phyloP scores from a whole-genome alignment of 2,113 vertebrate genomes.

The Lasiurus cinereus region DNA sequence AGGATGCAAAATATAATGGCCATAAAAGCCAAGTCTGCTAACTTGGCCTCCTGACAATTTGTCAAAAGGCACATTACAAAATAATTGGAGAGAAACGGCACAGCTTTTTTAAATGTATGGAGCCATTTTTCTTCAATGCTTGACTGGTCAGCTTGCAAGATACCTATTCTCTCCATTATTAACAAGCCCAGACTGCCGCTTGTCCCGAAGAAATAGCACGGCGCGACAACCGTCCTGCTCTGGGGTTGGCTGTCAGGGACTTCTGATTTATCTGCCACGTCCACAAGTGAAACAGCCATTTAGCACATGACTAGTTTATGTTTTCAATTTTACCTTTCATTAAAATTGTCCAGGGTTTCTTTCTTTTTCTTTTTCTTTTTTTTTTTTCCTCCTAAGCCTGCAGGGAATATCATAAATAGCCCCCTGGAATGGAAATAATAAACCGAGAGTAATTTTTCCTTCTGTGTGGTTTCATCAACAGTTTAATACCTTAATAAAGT shows the following conservation, averaged over 20 bases:
- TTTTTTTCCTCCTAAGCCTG: neutral
- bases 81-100: conserved; percentile 84
- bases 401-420: neutral
- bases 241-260: conserved; percentile 42
- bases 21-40: conserved; percentile 76
- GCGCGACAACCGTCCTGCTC: neutral
- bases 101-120: conserved; percentile 83
- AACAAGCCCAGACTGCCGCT: conserved; percentile 68
- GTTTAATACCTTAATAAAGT: neutral
- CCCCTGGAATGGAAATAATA: neutral
- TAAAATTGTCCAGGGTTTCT: neutral
- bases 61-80: conserved; percentile 87
- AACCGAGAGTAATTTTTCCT: neutral
- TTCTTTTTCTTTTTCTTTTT: too few species aligned
- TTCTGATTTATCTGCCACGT: conserved; percentile 78
- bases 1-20: conserved; percentile 77
- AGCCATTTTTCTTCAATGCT: conserved; percentile 86
- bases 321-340: conserved; percentile 60
- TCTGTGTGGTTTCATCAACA: neutral
- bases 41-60: conserved; percentile 79
- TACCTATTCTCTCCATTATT: conserved; percentile 78
- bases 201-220: conserved; percentile 75
- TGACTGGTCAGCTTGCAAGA: conserved; percentile 81
- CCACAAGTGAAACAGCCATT: conserved; percentile 74
- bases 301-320: conserved; percentile 24